A percentile compares a stretch with the other conserved stretches of the same genome.
These are phyloP conservation scores for Ceramica pisi DNA, from an alignment of 2,888 invertebrate species.

Conservation along the genomic window DNA sequence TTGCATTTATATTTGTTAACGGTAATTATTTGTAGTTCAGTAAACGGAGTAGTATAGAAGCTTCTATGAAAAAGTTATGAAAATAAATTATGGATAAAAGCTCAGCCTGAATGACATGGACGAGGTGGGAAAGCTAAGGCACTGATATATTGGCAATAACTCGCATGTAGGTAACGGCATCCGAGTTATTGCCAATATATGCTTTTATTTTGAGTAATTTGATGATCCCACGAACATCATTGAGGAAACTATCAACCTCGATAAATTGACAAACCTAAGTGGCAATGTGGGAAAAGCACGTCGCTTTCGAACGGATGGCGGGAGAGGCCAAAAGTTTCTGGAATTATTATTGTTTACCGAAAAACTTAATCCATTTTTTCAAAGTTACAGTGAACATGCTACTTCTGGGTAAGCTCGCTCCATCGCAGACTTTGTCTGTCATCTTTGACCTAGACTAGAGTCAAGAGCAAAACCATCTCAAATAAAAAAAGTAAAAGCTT, in stretches of 20 bases:
- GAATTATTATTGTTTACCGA: neutral
- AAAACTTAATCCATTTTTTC: too few relatives aligned
- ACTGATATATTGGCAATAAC: neutral
- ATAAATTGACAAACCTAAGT: neutral
- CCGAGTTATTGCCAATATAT: too few relatives aligned
- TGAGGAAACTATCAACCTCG: neutral
- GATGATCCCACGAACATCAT: neutral
- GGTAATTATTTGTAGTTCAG: conserved; percentile 24
- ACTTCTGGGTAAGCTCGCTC: too few relatives aligned
- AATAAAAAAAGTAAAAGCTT: too few relatives aligned
- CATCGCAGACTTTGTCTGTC: too few relatives aligned
- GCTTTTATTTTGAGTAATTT: too few relatives aligned
- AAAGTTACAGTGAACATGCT: too few relatives aligned
- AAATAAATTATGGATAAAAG: neutral
- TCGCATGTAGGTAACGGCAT: too few relatives aligned
- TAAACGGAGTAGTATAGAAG: conserved; percentile 3
- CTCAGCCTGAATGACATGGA: neutral
- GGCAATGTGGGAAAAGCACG: neutral
- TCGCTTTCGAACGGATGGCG: neutral
- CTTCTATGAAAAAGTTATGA: neutral
- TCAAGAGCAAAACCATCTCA: too few relatives aligned
- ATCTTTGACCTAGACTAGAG: too few relatives aligned
- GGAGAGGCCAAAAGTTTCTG: neutral
- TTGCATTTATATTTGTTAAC: conserved; percentile 28
- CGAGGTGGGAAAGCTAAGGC: neutral